These are phyloP conservation scores for Myioborus miniatus DNA, from an alignment of 2,797 vertebrate species.

Conservation along the genomic window DNA sequence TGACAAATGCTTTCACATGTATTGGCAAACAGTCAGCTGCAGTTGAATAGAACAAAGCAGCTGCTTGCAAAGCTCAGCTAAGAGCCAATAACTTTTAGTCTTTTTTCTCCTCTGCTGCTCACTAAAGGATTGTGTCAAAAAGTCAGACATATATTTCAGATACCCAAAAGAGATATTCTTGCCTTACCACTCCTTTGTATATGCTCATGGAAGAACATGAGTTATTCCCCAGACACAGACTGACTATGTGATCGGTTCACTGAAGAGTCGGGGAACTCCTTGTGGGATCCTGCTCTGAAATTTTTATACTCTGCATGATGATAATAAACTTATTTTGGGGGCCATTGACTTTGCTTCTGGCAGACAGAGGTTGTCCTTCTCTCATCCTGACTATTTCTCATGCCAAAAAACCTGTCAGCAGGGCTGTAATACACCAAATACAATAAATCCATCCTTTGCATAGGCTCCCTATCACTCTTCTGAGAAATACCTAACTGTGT, in stretches of 20 bases:
- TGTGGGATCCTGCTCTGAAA: background rate
- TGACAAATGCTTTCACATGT: slow-evolving; percentile 59
- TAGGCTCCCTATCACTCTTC: background rate
- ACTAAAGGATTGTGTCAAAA: slow-evolving; percentile 2
- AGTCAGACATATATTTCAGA: slow-evolving; percentile 2
- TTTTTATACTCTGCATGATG: background rate
- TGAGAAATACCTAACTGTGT: background rate
- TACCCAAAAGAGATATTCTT: background rate
- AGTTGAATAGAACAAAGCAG: slow-evolving; percentile 41
- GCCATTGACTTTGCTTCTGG: background rate
- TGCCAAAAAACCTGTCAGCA: background rate
- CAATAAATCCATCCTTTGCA: background rate
- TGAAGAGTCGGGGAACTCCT: background rate
- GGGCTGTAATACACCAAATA: background rate
- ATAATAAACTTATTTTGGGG: background rate
- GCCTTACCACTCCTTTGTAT: background rate
- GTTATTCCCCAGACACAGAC: background rate
- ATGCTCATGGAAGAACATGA: background rate
- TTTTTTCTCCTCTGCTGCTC: slow-evolving; percentile 27
- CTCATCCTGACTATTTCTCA: background rate
- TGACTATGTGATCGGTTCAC: background rate
- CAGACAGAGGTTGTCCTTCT: background rate
- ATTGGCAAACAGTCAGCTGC: slow-evolving; percentile 53
- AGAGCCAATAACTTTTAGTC: slow-evolving; percentile 54
- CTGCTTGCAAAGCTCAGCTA: slow-evolving; percentile 8